phyloP scores from a whole-genome alignment of 2,797 vertebrate species.

The Syngnathus rostellatus region DNA sequence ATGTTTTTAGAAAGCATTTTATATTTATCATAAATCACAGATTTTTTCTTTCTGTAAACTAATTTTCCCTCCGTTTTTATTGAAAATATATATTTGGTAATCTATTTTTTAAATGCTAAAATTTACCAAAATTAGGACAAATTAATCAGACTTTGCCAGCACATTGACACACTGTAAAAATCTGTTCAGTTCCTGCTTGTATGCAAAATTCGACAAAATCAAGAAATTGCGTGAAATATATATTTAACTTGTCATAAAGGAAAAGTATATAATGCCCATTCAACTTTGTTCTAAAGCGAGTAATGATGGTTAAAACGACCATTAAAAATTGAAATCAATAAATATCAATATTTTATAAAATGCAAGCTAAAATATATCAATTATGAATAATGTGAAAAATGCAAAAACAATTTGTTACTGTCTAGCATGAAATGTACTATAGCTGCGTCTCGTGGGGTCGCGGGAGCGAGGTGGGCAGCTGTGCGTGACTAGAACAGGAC shows the following conservation, averaged over 20 bases:
- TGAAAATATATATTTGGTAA: not conserved
- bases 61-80: no score
- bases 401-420: not conserved
- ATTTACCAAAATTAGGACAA: not conserved
- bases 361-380: no score
- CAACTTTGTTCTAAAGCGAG: not conserved
- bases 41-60: not conserved
- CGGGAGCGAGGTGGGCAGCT: conserved; percentile 23
- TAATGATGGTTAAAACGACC: not conserved
- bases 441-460: conserved; percentile 25
- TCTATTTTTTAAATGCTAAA: not conserved
- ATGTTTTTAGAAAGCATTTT: no score
- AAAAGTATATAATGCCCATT: not conserved
- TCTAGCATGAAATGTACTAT: not conserved
- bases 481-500: conserved; percentile 67
- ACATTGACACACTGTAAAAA: not conserved
- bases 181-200: not conserved
- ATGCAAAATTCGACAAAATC: not conserved
- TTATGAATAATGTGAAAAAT: no score
- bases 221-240: not conserved
- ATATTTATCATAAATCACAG: not conserved
- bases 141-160: not conserved
- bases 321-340: not conserved
- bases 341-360: not conserved
- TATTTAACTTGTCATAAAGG: not conserved